phyloP scores from a whole-genome alignment of 2,888 invertebrate species.

The Lymantria dispar region DNA sequence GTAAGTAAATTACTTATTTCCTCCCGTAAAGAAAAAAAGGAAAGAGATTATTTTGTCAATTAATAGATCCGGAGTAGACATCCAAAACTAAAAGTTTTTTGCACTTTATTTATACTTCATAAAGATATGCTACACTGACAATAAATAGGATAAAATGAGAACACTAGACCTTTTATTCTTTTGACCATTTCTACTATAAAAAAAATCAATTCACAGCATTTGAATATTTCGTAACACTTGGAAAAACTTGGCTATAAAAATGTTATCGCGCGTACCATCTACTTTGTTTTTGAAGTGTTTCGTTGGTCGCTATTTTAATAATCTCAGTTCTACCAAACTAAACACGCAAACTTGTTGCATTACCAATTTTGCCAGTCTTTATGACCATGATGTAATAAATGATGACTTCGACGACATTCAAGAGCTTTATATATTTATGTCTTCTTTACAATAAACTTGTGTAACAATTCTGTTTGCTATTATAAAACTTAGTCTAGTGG shows the following conservation, averaged over 20 bases:
- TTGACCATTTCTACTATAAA: too few species aligned
- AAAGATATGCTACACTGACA: too few species aligned
- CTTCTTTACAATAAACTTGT: not conserved
- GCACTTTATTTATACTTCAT: too few species aligned
- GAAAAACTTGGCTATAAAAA: not conserved
- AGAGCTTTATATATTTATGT: conserved; percentile 1
- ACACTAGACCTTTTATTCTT: too few species aligned
- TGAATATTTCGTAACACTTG: not conserved
- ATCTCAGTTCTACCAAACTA: conserved; percentile 39
- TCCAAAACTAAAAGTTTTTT: too few species aligned
- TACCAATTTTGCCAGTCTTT: conserved; percentile 31
- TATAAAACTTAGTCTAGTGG: too few species aligned
- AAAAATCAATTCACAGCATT: not conserved
- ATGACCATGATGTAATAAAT: conserved; percentile 24
- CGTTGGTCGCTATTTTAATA: conserved; percentile 60
- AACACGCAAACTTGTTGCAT: conserved; percentile 78
- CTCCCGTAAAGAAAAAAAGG: too few species aligned
- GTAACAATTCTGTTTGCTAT: too few species aligned
- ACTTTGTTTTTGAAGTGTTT: conserved; percentile 35
- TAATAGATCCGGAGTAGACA: too few species aligned
- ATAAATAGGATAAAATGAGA: too few species aligned
- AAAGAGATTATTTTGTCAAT: too few species aligned
- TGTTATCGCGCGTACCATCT: not conserved
- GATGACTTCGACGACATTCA: conserved; percentile 10
- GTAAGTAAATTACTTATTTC: too few species aligned